These are phyloP conservation scores for Protonibea diacanthus DNA, from an alignment of 2,797 vertebrate genomes.

Conservation along the genomic window DNA sequence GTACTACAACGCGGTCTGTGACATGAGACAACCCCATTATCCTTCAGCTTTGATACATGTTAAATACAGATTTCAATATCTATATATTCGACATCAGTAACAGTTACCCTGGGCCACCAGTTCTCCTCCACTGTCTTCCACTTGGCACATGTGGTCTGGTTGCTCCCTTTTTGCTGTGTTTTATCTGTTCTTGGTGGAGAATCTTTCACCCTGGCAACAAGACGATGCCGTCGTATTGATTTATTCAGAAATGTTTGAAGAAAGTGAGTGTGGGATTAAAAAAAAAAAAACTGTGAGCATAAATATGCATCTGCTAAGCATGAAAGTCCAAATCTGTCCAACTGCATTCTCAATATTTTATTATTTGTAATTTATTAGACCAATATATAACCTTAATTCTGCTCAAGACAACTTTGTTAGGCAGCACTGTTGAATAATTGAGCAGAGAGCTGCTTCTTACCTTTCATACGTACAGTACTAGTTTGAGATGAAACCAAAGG, in stretches of 20 bases:
- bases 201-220: conserved; percentile 14
- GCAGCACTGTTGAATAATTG: conserved; percentile 57
- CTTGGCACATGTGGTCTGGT: neutral
- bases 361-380: conserved; percentile 17
- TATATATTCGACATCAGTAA: too few relatives aligned
- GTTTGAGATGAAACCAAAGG: conserved; percentile 39
- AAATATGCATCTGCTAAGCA: neutral
- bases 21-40: neutral
- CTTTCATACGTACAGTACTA: conserved; percentile 28
- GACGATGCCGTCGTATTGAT: conserved; percentile 33
- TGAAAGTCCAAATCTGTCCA: conserved; percentile 3
- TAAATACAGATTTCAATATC: neutral
- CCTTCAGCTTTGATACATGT: neutral
- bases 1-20: too few relatives aligned
- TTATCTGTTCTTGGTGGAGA: neutral
- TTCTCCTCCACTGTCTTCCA: neutral
- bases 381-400: conserved; percentile 24
- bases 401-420: conserved; percentile 30
- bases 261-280: conserved; percentile 17
- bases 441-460: conserved; percentile 31
- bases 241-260: conserved; percentile 46
- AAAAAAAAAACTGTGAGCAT: conserved; percentile 23
- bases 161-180: neutral
- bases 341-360: conserved; percentile 1
- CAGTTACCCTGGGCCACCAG: neutral